Evolutionary conservation across 2,888 invertebrate species (phyloP), one percentile per base, ranked within the genome.

Genomic region (Cantharis flavilabris): DNA sequence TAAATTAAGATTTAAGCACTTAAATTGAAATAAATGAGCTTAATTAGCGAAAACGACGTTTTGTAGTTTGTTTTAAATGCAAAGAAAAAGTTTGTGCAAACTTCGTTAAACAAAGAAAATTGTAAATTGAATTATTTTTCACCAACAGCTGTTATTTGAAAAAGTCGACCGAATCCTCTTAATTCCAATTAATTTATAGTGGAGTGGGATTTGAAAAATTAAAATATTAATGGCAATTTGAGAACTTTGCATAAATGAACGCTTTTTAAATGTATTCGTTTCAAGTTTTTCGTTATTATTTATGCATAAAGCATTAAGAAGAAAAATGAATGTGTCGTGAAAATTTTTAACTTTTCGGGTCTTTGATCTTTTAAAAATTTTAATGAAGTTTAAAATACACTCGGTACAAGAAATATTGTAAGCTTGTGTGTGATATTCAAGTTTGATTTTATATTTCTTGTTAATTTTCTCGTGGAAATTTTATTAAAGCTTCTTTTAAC

Each of bases 141-240:
- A 67, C 65, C 26, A n/a, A 23, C 65, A 67, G 65, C 65, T 67
- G 65, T 67, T 67, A 23, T 67, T 67, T 9, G 23, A 67, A 67
- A 67, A 67, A 67, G 23, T 67, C 26, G n/a, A 67, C 20, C 9
- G 20, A 23, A 67, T 23, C 20, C 26, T 67, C 65, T 67, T 67
- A 67, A 67, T 67, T 20, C 13, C n/a, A 67, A 67, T 67, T 67
- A 67, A 67, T 67, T 67, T 67, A 67, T 49, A n/a, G 49, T 49
- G 49, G n/a, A n/a, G 49, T 49, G 49, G n/a, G 49, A 49, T 49
- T 49, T 49, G n/a, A 49, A 49, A 49, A 49, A 49, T 49, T 49
- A 49, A 49, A 49, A 49, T 49, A 49, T 49, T 49, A 49, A 49
- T 49, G 49, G 49, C 49, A 49, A 49, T 49, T 49, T 49, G 49